These are phyloP conservation scores for Climacteris rufus DNA, from an alignment of 2,113 vertebrate species.

Conservation along the genomic window DNA sequence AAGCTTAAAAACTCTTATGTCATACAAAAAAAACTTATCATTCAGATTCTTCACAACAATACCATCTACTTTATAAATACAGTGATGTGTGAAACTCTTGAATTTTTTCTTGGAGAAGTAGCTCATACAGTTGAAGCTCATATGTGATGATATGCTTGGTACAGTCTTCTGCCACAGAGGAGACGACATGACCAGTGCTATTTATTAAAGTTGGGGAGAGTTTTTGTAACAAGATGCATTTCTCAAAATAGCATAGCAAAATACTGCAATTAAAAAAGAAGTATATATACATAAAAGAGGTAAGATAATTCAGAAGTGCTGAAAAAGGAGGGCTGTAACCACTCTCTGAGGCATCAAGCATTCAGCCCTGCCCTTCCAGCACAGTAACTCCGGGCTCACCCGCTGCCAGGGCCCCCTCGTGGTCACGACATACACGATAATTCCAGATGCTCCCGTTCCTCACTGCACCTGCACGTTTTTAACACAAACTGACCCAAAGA, in stretches of 20 bases:
- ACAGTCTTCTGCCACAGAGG: neutral
- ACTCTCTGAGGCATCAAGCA: neutral
- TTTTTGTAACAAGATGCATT: neutral
- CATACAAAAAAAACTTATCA: neutral
- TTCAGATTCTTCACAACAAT: neutral
- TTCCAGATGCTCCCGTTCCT: neutral
- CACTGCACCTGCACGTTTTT: accelerated
- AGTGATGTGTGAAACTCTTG: neutral
- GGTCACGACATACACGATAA: accelerated
- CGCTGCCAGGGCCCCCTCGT: neutral
- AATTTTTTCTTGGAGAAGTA: neutral
- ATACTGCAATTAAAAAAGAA: neutral
- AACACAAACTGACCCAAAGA: neutral
- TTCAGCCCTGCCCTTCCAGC: neutral
- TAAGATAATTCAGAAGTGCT: neutral
- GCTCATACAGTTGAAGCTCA: neutral
- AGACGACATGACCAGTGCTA: neutral
- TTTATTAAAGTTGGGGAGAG: neutral
- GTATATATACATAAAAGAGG: neutral
- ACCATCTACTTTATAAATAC: neutral
- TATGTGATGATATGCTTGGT: neutral
- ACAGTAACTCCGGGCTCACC: accelerated
- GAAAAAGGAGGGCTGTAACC: neutral
- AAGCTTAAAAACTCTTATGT: neutral
- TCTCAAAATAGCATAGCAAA: neutral